phyloP scores from a whole-genome alignment of 2,888 invertebrate genomes.

The Heteromurus nitidus region DNA sequence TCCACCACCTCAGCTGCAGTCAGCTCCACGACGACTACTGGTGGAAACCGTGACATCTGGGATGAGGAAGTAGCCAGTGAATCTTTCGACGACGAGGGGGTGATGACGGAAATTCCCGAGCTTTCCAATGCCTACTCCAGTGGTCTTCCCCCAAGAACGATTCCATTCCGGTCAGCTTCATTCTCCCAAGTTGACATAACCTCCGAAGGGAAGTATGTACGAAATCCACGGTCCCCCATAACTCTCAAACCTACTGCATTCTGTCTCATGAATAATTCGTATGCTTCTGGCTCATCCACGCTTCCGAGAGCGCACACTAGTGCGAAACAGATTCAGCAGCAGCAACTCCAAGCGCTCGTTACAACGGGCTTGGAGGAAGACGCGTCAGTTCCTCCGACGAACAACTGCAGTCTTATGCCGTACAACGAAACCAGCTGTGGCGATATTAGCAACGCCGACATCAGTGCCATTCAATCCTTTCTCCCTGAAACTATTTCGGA shows the following conservation, averaged over 20 bases:
- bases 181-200: constrained; percentile 90
- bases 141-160: constrained; percentile 77
- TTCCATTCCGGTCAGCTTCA: constrained; percentile 88
- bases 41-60: constrained; percentile 50
- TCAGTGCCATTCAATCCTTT: constrained; percentile 19
- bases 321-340: constrained; percentile 13
- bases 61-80: constrained; percentile 44
- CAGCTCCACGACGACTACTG: not conserved
- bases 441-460: constrained; percentile 1
- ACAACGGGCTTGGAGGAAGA: constrained; percentile 31
- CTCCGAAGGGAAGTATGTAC: constrained; percentile 79
- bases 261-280: constrained; percentile 69
- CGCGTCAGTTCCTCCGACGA: not conserved
- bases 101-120: constrained; percentile 49
- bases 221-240: constrained; percentile 71
- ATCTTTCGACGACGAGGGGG: constrained; percentile 24
- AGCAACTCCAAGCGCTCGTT: constrained; percentile 8
- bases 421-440: constrained; percentile 24
- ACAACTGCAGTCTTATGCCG: not conserved
- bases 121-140: constrained; percentile 26
- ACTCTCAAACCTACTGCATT: constrained; percentile 73
- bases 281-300: constrained; percentile 71
- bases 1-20: not conserved
- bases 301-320: constrained; percentile 69
- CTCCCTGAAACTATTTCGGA: constrained; percentile 46